Conservation (phyloP, 2,113 vertebrate species). For the Psophia crepitans region DNA sequence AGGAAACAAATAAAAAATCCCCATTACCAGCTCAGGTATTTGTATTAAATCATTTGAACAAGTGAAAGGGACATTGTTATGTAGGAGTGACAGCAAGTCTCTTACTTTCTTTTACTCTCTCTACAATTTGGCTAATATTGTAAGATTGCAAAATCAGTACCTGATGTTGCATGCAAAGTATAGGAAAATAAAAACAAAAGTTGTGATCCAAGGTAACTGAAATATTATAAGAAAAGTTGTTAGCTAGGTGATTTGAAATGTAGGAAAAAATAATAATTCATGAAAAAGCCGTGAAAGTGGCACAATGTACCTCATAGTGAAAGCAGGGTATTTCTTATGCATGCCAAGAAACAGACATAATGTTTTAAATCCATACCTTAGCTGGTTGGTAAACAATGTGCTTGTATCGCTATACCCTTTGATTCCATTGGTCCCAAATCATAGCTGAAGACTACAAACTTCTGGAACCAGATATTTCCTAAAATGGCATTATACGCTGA, state of each 20-base stretch:
- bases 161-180: neutral
- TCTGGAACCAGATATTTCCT: neutral
- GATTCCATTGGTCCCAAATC: neutral
- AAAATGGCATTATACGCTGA: neutral
- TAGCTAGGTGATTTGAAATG: neutral
- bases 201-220: neutral
- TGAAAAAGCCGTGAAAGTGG: neutral
- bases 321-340: neutral
- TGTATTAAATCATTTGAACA: neutral
- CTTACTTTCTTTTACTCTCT: neutral
- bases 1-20: neutral
- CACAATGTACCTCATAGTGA: neutral
- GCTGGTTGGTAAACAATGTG: neutral
- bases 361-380: neutral
- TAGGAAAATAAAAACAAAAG: neutral
- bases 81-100: neutral
- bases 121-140: neutral
- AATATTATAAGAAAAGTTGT: neutral
- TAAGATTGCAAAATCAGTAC: neutral
- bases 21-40: neutral
- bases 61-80: neutral
- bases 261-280: neutral
- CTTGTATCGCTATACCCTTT: neutral
- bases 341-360: neutral
- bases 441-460: neutral